Conservation (phyloP, 2,113 vertebrate genomes). For the Coptodon rendalli region DNA sequence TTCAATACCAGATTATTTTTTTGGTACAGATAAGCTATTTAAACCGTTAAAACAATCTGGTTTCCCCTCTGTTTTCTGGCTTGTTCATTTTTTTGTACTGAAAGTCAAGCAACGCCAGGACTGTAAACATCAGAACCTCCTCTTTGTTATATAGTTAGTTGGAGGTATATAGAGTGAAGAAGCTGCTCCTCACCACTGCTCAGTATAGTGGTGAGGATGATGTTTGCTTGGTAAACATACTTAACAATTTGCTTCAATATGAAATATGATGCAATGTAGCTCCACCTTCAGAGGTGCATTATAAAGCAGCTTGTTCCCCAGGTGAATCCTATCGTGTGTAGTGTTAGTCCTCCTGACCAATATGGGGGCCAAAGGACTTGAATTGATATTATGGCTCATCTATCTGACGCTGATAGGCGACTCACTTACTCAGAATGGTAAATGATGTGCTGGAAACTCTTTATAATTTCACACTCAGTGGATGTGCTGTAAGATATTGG, state of each 20-base stretch:
- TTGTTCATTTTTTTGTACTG: background rate
- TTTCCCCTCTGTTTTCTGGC: background rate
- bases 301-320: slow-evolving; percentile 17
- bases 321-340: background rate
- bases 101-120: background rate
- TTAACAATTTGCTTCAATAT: background rate
- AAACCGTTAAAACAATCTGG: accelerated
- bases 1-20: background rate
- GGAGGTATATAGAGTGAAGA: background rate
- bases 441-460: background rate
- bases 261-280: background rate
- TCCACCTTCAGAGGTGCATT: slow-evolving; percentile 15
- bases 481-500: background rate
- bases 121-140: background rate
- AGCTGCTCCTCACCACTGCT: background rate
- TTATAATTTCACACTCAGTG: background rate
- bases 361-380: slow-evolving; percentile 25
- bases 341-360: background rate
- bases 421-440: slow-evolving; percentile 17
- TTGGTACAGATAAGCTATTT: too few species aligned
- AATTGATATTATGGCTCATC: background rate
- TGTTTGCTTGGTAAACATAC: background rate
- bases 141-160: background rate
- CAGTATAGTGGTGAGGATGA: background rate
- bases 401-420: slow-evolving; percentile 10